These are phyloP conservation scores for Acanthosoma haemorrhoidale DNA, from an alignment of 2,888 invertebrate genomes.

Conservation along the genomic window DNA sequence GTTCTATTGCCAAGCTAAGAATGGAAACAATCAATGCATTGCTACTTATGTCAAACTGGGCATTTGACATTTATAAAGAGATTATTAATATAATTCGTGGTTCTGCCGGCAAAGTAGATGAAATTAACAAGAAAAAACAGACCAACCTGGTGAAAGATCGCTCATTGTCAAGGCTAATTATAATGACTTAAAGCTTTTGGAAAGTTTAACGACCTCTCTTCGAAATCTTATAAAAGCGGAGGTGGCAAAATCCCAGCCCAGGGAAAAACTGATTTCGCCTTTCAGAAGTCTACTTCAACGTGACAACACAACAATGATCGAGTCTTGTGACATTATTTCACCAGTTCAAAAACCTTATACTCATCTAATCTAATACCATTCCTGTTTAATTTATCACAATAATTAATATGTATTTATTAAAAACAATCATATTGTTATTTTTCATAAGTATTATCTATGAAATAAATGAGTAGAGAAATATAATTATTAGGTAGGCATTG, in stretches of 20 bases:
- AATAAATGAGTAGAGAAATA: background rate
- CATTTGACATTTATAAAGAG: no score
- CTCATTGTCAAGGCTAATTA: background rate
- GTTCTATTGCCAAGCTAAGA: no score
- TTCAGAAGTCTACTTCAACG: slow-evolving; percentile 15
- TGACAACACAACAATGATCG: slow-evolving; percentile 32
- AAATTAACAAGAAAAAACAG: background rate
- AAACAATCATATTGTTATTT: background rate
- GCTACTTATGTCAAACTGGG: no score
- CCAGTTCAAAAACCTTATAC: background rate
- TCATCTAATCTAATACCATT: background rate
- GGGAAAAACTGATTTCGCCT: background rate
- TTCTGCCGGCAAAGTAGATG: background rate
- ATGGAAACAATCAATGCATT: no score
- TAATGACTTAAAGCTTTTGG: slow-evolving; percentile 13
- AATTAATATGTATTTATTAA: background rate
- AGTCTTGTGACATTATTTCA: background rate
- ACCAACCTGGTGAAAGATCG: slow-evolving; percentile 28
- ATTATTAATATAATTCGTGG: no score
- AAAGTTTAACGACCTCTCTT: background rate
- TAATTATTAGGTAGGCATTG: slow-evolving; percentile 1
- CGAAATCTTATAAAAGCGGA: background rate
- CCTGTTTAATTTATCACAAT: background rate
- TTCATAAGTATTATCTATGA: background rate
- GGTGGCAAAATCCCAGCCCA: no score